Percentiles rank a stretch among this genome's conserved stretches.
Evolutionary conservation across 2,797 vertebrate genomes (phyloP).

Genomic region (Spea hammondii): DNA sequence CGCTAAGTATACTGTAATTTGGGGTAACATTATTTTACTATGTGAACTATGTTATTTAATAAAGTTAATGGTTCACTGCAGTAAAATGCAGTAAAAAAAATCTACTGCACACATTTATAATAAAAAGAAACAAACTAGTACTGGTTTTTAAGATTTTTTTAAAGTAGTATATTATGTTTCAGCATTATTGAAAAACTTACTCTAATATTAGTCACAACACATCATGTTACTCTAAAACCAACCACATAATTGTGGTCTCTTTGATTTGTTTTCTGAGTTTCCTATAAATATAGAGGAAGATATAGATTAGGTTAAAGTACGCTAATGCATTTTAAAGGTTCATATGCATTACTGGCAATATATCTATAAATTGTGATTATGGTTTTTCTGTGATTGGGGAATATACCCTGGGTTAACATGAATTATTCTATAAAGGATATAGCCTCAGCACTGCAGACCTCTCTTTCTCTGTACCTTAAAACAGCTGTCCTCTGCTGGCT

Average conservation of each 20-base stretch:
- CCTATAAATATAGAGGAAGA: slow-evolving; percentile 24
- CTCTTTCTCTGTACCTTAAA: too few species aligned
- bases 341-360: slow-evolving; percentile 32
- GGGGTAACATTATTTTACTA: too few species aligned
- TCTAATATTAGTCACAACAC: slow-evolving; percentile 22
- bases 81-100: too few species aligned
- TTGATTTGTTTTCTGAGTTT: slow-evolving; percentile 29
- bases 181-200: slow-evolving; percentile 1
- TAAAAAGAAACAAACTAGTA: neutral
- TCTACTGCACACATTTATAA: neutral
- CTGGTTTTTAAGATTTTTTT: neutral
- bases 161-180: neutral
- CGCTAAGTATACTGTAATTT: too few species aligned
- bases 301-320: slow-evolving; percentile 29
- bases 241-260: slow-evolving; percentile 31
- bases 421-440: too few species aligned
- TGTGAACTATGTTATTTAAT: too few species aligned
- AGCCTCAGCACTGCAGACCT: too few species aligned
- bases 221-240: slow-evolving; percentile 21
- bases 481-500: too few species aligned
- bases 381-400: neutral
- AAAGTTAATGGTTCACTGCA: too few species aligned
- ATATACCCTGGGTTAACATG: too few species aligned
- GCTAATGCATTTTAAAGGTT: slow-evolving; percentile 30
- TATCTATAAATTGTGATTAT: slow-evolving; percentile 27